phyloP scores from a whole-genome alignment of 1,140 invertebrate genomes.

The Philotrypesis tridentata region DNA sequence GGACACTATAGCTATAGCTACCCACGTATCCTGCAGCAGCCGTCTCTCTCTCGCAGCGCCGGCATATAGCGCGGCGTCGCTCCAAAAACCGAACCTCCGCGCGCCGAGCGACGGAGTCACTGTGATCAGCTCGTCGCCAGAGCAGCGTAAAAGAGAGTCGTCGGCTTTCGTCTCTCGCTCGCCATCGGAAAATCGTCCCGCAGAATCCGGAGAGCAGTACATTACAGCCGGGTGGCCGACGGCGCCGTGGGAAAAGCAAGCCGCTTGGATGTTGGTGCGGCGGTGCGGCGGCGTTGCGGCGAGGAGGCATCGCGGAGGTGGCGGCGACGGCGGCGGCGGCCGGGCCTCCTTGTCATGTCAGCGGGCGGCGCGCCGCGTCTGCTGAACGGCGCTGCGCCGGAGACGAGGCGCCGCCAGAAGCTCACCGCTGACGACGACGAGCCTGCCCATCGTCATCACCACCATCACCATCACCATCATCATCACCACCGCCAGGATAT shows the following conservation, averaged over 20 bases:
- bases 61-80: neutral
- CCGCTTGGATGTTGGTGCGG: conserved; percentile 49
- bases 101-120: neutral
- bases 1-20: neutral
- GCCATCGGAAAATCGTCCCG: neutral
- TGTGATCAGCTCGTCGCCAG: neutral
- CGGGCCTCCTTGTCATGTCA: conserved; percentile 27
- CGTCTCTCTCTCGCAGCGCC: too few species aligned
- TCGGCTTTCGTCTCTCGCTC: too few species aligned
- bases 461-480: neutral
- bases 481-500: neutral
- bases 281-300: conserved; percentile 9
- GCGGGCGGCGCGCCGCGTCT: conserved; percentile 28
- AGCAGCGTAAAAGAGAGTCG: too few species aligned
- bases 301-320: conserved; percentile 39
- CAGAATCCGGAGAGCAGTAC: too few species aligned
- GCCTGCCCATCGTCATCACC: too few species aligned
- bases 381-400: conserved; percentile 33
- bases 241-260: conserved; percentile 42
- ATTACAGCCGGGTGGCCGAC: neutral
- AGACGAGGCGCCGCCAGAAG: conserved; percentile 24
- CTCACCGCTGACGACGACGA: neutral
- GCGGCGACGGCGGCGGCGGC: neutral
- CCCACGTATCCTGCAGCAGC: neutral
- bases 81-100: neutral